Conservation (phyloP, 1,140 invertebrate species). For the Vanessa atalanta region DNA sequence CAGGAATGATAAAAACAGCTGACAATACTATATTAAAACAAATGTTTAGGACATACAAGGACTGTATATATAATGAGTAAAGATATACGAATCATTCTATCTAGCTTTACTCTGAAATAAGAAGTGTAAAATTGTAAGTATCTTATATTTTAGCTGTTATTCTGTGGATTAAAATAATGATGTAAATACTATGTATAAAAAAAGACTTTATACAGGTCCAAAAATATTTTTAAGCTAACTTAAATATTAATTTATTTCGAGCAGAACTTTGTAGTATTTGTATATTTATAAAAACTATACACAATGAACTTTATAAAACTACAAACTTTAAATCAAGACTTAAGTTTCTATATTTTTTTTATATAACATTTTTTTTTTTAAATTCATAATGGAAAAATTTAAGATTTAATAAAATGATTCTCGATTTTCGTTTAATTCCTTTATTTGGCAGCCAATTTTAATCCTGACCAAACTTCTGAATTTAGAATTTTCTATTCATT, state of each 20-base stretch:
- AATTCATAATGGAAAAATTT: no score
- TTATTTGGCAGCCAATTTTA: no score
- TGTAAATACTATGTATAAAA: constrained; percentile 65
- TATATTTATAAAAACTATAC: no score
- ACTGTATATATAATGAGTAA: constrained; percentile 68
- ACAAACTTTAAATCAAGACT: no score
- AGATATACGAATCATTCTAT: constrained; percentile 76
- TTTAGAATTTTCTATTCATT: no score
- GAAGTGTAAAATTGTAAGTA: constrained; percentile 74
- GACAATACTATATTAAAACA: constrained; percentile 78
- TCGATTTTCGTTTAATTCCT: no score
- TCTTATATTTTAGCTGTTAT: constrained; percentile 52
- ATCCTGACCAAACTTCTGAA: no score
- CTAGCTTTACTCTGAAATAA: constrained; percentile 66
- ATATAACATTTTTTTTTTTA: no score
- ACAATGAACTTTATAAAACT: no score
- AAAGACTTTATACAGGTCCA: constrained; percentile 48
- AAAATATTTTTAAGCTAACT: constrained; percentile 13
- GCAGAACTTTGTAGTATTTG: not conserved
- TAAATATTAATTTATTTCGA: not conserved
- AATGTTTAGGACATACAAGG: constrained; percentile 63
- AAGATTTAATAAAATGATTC: no score
- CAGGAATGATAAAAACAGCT: constrained; percentile 72
- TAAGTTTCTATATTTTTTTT: no score
- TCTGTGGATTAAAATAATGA: constrained; percentile 50